Evolutionary conservation across 2,113 vertebrate genomes (phyloP), one percentile per base, ranked within the genome.

Genomic region (Chascanopsetta lugubris): DNA sequence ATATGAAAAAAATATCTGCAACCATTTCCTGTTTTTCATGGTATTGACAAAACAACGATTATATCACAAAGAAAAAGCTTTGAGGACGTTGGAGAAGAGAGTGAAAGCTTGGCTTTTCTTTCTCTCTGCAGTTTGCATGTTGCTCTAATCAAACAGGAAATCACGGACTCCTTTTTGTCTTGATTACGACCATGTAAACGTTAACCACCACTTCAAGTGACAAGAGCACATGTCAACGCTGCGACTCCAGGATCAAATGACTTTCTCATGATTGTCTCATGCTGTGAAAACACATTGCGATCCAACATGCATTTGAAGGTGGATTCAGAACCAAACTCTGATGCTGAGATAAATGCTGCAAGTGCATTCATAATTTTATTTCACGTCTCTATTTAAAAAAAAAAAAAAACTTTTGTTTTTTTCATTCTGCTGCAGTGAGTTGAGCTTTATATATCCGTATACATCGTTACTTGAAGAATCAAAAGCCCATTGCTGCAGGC

Each of bases 111-210:
- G 40, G 77, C 69, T 79, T 85, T 58, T 68, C 53, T 70, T 22
- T 61, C 64, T 61, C 51, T 75, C 84, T 80, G 82, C 79, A 56
- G 75, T 77, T 83, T 87, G 87, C 89, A 90, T 89, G 89, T 83
- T 2, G 57, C 72, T 69, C 46, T 74, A 64, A 61, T 69, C 18
- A 25, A 69, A 70, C 54, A 34, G 49, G 59, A 71, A 79, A 76
- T 48, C 21, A 40, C 10, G n/a, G 42, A 83, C 71, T 55, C 64
- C 20, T 79, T 46, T 79, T 79, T 61, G 65, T 79, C 82, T 83
- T 61, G 65, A 82, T 59, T 46, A 59, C 64, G n/a, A n/a, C 5
- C 34, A 47, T 29, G 46, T 81, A 58, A 38, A 57, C 67, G 68
- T 80, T 69, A 50, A n/a, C 60, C 70, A 56, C 42, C 17, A 40